Base-by-base conservation (phyloP, 2,113 vertebrate genomes). In the Colaptes auratus region DNA sequence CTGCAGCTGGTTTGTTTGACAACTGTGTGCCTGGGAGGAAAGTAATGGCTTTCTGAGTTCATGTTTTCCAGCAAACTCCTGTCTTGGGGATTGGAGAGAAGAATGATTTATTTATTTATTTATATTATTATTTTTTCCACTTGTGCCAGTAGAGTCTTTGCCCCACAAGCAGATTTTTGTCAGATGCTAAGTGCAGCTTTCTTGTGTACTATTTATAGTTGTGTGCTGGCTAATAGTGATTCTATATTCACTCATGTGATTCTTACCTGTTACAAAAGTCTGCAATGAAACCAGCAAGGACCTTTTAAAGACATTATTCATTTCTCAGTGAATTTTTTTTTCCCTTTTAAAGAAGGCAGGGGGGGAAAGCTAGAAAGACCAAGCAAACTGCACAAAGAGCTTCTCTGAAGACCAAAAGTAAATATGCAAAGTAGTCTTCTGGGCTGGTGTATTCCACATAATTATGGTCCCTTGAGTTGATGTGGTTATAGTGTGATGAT, bases 401-500 rank as follows among this genome's bases (percentile, higher is more conserved):
- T 86, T 71, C 46, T 86, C 24, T 88, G 50, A 84, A 95, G 53
- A 86, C 44, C 35, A 77, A 64, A 59, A 33, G 18, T 79, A 76
- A 94, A 83, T 46, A 80, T 3, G 19, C 56, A 52, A 81, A 21
- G 21, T 35, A 74, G 85, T 66, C 24, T 74, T 92, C 50, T 66
- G 83, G 80, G 36, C 28, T 86, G 31, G 48, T 81, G 6, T 53
- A 48, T 63, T 95, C 60, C 25, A 53, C 73, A 65, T 93, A 88
- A 71, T 94, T 93, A 36, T 2, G 6, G 42, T 90, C 17, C 95
- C 25, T 70, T 88, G 59, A 89, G 66, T 85, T 89, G 60, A 44
- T 95, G 93, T 90, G 88, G 86, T 94, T 90, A 24, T 33, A 44
- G 28, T 56, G 42, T 88, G 65, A 39, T 95, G 33, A 64, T 92